Conservation (phyloP, 2,888 invertebrate genomes). For the Melanargia galathea region DNA sequence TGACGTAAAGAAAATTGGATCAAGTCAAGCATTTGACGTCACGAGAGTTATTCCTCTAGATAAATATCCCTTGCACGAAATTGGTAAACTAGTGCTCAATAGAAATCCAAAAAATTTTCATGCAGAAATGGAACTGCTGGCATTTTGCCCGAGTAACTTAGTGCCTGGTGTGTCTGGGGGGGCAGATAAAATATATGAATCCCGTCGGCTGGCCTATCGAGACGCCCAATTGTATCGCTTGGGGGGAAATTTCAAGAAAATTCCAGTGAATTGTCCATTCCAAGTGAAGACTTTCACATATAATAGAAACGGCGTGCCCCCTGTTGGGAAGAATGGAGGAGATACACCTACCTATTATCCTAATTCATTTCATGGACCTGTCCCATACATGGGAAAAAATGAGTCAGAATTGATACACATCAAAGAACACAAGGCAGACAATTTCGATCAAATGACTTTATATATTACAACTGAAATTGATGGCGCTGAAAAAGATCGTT, state of each 20-base stretch:
- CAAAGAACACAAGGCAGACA: conserved; percentile 28
- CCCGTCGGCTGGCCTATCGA: conserved; percentile 92
- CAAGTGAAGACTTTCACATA: conserved; percentile 86
- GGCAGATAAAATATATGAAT: conserved; percentile 96
- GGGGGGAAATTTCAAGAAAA: conserved; percentile 94
- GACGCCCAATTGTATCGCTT: conserved; percentile 94
- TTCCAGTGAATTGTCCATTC: conserved; percentile 98
- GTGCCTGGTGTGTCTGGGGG: conserved; percentile 96
- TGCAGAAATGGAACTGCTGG: conserved; percentile 95
- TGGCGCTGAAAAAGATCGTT: conserved; percentile 62
- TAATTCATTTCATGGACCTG: conserved; percentile 96
- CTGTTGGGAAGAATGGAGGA: conserved; percentile 89
- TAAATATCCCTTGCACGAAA: conserved; percentile 93
- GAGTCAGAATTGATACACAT: conserved; percentile 89
- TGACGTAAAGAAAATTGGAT: conserved; percentile 87
- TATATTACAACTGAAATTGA: background rate
- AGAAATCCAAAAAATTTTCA: conserved; percentile 96
- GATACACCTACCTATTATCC: conserved; percentile 98
- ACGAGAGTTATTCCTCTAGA: conserved; percentile 95
- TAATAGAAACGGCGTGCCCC: conserved; percentile 92
- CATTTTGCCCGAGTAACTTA: conserved; percentile 94
- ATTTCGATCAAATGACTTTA: conserved; percentile 79
- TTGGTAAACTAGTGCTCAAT: conserved; percentile 92
- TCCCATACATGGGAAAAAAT: conserved; percentile 96
- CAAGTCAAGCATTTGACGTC: conserved; percentile 93